Percentiles rank a stretch among this genome's conserved stretches.
Evolutionary conservation across 2,797 vertebrate species (phyloP).

Genomic region (Eulemur rubriventer): DNA sequence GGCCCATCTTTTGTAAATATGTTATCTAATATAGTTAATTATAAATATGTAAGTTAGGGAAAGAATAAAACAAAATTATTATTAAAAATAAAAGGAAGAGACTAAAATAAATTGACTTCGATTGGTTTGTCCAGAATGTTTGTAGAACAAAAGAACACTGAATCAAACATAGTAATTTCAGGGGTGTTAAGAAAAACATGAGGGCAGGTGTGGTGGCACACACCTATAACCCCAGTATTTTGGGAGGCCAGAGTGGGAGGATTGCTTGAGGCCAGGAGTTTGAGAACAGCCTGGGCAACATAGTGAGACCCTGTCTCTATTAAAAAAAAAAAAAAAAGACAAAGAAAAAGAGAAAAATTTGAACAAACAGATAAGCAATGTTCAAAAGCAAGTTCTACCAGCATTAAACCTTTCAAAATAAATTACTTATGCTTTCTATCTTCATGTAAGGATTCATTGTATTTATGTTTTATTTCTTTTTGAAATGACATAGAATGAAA

Average conservation of each 20-base stretch:
- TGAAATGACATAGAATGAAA: not conserved
- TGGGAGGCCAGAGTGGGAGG: not conserved
- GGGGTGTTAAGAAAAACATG: not conserved
- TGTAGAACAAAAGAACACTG: not conserved
- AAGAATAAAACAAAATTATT: not conserved
- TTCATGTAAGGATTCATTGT: not conserved
- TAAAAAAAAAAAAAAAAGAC: not conserved
- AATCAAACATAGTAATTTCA: not conserved
- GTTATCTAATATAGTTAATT: not conserved
- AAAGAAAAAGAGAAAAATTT: not conserved
- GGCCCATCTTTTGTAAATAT: not conserved
- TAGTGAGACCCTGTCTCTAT: not conserved
- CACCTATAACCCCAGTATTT: not conserved
- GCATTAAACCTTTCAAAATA: not conserved
- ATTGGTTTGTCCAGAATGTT: not conserved
- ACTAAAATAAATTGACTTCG: not conserved
- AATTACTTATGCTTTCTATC: not conserved
- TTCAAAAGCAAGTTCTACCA: not conserved
- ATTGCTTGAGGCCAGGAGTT: not conserved
- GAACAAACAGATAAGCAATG: not conserved
- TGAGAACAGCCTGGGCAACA: not conserved
- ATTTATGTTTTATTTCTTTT: constrained; percentile 10
- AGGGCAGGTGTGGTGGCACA: not conserved
- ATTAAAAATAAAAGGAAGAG: constrained; percentile 21
- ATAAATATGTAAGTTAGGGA: not conserved